Base-by-base conservation (phyloP, 2,888 invertebrate species). In the Pachycephus smyrnensis region DNA sequence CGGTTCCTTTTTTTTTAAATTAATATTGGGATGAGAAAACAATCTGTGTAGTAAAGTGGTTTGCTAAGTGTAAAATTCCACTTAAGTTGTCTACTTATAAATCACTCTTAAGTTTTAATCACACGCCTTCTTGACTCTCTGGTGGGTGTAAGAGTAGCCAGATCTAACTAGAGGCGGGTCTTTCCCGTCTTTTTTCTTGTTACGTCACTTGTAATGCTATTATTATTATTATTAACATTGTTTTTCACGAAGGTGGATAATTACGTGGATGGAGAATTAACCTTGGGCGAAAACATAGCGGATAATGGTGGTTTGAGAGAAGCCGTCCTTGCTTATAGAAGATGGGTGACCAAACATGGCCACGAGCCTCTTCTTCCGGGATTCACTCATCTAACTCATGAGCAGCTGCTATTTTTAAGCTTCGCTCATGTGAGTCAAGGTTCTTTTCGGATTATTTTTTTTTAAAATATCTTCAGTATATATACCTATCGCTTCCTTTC, bases 221-320 rank as follows among this genome's bases (percentile, higher is more conserved):
- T 32, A 32, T 71, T 71, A 33, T 71, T 9, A 15, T 30, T 33
- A 33, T 6, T 32, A 15, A 15, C 15, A 15, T 55, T 23, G 15
- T 23, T 6, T 55, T 15, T 23, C 23, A 9, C 71, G 40, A 79
- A 91, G 91, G 84, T 89, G 3, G 83, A 88, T 81, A 86, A 88
- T 68, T 84, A 96, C 95, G 93, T 97, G 40, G 94, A 96, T 87
- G 97, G 97, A 0, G 94, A 94, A 84, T 92, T 94, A 81, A 97
- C 97, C 0, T 91, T 97, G 77, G 96, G 95, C 0, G 97, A 97
- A 91, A 97, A 97, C 86, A 95, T 97, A 81, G 97, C 97, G 0
- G 97, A 97, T 88, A 97, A 97, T 86, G 97, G 96, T 0, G 97
- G 97, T 0, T 92, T 97, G 75, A 93, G 95, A 75, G 96, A 96